These are phyloP conservation scores for Hemibagrus guttatus DNA, from an alignment of 2,797 vertebrate genomes.

Conservation along the genomic window DNA sequence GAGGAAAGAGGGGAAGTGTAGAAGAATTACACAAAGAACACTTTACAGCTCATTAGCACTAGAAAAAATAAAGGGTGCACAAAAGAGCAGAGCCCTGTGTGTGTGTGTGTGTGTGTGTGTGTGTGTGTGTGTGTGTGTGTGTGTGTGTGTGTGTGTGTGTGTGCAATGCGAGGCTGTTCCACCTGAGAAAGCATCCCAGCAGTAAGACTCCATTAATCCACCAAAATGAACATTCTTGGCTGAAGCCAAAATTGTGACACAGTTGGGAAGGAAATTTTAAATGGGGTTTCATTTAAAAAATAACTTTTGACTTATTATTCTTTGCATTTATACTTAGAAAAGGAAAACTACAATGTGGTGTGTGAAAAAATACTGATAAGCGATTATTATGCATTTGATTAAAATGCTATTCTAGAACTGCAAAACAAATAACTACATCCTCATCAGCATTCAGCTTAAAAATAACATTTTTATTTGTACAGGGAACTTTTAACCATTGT, in stretches of 20 bases:
- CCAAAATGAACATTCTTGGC: conserved; percentile 6
- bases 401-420: background rate
- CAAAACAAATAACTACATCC: background rate
- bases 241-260: background rate
- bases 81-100: background rate
- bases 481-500: background rate
- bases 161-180: conserved; percentile 8
- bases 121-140: conserved; percentile 27
- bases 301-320: background rate
- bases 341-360: background rate
- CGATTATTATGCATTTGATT: background rate
- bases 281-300: background rate
- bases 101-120: conserved; percentile 26
- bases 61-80: conserved; percentile 17
- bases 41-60: conserved; percentile 23
- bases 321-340: background rate
- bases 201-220: background rate
- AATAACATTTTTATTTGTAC: background rate
- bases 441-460: background rate
- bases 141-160: conserved; percentile 16
- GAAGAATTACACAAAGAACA: conserved; percentile 24
- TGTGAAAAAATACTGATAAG: background rate
- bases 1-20: conserved; percentile 8
- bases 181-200: conserved; percentile 16
- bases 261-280: background rate